These are phyloP conservation scores for Argyresthia goedartella DNA, from an alignment of 2,888 invertebrate genomes.

Conservation along the genomic window DNA sequence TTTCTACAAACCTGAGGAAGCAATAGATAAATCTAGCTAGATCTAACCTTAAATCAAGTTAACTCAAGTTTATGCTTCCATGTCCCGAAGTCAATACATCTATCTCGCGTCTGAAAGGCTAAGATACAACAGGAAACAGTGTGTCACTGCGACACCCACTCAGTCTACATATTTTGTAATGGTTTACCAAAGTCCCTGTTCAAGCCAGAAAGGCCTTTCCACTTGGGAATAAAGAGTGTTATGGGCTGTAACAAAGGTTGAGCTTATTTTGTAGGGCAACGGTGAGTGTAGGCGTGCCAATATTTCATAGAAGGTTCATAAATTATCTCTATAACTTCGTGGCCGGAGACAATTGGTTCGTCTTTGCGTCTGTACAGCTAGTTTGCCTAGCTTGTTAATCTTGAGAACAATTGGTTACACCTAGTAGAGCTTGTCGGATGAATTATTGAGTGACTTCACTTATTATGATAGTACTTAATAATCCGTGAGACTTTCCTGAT, in stretches of 20 bases:
- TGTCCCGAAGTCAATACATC: no score
- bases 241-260: background rate
- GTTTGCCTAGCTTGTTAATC: slow-evolving; percentile 12
- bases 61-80: no score
- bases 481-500: background rate
- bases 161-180: background rate
- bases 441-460: slow-evolving; percentile 16
- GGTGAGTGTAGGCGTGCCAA: slow-evolving; percentile 3
- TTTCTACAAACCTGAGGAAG: no score
- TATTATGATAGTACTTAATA: background rate
- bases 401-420: slow-evolving; percentile 21
- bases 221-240: background rate
- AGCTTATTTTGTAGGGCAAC: background rate
- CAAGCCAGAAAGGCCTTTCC: background rate
- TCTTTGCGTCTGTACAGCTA: background rate
- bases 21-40: no score
- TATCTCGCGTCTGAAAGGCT: background rate
- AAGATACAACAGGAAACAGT: slow-evolving; percentile 6
- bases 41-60: no score
- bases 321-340: slow-evolving; percentile 20
- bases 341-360: slow-evolving; percentile 18
- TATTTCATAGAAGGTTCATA: slow-evolving; percentile 18
- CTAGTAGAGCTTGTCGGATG: slow-evolving; percentile 16
- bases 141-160: slow-evolving; percentile 3
- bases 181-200: background rate